Evolutionary conservation across 2,888 invertebrate species (phyloP).

Genomic region (Agrotis clavis): DNA sequence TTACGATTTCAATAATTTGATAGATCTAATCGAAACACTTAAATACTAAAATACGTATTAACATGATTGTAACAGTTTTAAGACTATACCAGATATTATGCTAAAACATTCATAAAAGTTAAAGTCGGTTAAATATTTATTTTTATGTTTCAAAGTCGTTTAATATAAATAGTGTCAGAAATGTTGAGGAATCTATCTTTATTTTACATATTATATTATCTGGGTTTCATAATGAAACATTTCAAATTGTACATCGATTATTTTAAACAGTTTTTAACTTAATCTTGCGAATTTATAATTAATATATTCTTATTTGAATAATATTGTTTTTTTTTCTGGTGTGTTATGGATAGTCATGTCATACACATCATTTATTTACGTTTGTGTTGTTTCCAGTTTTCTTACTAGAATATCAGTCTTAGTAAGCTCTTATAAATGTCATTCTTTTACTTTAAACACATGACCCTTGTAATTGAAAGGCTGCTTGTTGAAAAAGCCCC

Average conservation of each 20-base stretch:
- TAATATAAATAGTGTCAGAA: constrained; percentile 8
- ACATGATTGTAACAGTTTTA: constrained; percentile 15
- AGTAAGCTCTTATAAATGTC: constrained; percentile 55
- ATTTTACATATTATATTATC: neutral
- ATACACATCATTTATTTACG: neutral
- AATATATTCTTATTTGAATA: neutral
- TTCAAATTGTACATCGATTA: constrained; percentile 4
- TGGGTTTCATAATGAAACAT: neutral
- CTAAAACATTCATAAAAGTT: constrained; percentile 13
- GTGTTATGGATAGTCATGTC: neutral
- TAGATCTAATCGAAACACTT: constrained; percentile 21
- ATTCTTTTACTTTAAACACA: constrained; percentile 19
- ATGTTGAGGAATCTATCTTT: neutral
- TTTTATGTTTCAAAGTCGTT: too few relatives aligned
- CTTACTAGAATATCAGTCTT: constrained; percentile 47
- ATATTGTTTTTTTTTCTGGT: neutral
- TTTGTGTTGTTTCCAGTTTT: constrained; percentile 13
- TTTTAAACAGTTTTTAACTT: constrained; percentile 3
- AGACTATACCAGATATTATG: constrained; percentile 33
- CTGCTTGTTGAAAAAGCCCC: neutral
- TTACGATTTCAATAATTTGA: constrained; percentile 7
- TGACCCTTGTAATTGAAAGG: constrained; percentile 14
- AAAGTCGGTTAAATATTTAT: neutral
- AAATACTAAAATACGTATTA: constrained; percentile 37
- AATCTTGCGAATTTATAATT: constrained; percentile 2